Percentiles rank a stretch among this genome's conserved stretches.
Evolutionary conservation across 2,888 invertebrate genomes (phyloP).

Genomic region (Choreutis nemorana): DNA sequence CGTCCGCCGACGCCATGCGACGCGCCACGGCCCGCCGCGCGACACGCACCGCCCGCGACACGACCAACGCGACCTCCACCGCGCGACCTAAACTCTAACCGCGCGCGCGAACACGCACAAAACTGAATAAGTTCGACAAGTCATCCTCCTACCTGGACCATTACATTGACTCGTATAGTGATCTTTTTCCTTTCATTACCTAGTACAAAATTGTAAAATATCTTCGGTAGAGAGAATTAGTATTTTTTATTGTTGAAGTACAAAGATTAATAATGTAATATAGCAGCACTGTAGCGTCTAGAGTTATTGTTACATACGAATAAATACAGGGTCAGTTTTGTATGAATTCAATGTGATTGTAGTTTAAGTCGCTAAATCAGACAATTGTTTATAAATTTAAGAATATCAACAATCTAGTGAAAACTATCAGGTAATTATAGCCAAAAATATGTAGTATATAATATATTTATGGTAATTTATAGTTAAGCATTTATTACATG

Average conservation of each 20-base stretch:
- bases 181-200: slow-evolving; percentile 16
- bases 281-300: slow-evolving; percentile 51
- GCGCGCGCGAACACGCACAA: slow-evolving; percentile 42
- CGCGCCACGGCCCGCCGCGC: slow-evolving; percentile 25
- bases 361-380: slow-evolving; percentile 56
- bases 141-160: slow-evolving; percentile 65
- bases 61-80: slow-evolving; percentile 20
- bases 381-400: slow-evolving; percentile 7
- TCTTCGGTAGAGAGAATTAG: slow-evolving; percentile 44
- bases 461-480: too few species aligned
- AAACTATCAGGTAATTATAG: background rate
- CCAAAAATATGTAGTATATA: background rate
- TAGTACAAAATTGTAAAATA: slow-evolving; percentile 60
- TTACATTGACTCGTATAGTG: slow-evolving; percentile 54
- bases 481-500: too few species aligned
- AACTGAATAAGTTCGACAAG: slow-evolving; percentile 67
- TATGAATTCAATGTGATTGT: slow-evolving; percentile 67
- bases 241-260: slow-evolving; percentile 59
- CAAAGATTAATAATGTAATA: slow-evolving; percentile 60
- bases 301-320: slow-evolving; percentile 58
- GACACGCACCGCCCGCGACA: slow-evolving; percentile 20
- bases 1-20: slow-evolving; percentile 32
- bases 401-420: background rate
- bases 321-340: slow-evolving; percentile 66
- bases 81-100: slow-evolving; percentile 33